Evolutionary conservation across 2,113 vertebrate species (phyloP).

Genomic region (Seriola dumerili): DNA sequence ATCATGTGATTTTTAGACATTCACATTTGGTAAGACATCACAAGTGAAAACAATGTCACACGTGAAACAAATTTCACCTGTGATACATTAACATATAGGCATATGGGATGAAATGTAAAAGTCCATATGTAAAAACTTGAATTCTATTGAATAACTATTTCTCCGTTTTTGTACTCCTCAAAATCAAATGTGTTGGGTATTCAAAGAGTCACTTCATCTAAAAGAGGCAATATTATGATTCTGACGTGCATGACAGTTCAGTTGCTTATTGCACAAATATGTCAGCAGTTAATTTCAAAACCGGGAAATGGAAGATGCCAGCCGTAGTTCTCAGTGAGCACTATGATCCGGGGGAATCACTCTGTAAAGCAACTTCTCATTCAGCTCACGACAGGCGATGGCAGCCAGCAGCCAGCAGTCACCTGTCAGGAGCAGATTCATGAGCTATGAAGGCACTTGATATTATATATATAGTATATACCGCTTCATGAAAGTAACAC

Average conservation of each 20-base stretch:
- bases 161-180: neutral
- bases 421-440: constrained; percentile 82
- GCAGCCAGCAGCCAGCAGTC: constrained; percentile 99
- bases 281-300: constrained; percentile 54
- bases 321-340: constrained; percentile 95
- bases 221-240: neutral
- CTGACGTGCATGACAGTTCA: neutral
- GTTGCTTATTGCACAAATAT: neutral
- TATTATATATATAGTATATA: too few species aligned
- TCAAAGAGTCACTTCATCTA: neutral
- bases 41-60: too few species aligned
- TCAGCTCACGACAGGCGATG: constrained; percentile 95
- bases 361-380: constrained; percentile 92
- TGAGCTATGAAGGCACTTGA: constrained; percentile 22
- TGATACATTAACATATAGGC: too few species aligned
- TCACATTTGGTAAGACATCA: too few species aligned
- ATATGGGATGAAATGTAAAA: neutral
- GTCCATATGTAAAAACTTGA: neutral
- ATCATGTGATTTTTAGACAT: too few species aligned
- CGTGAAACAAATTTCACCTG: neutral
- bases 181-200: neutral
- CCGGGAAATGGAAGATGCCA: constrained; percentile 99
- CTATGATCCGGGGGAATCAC: constrained; percentile 95
- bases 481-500: neutral
- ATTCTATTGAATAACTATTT: neutral